Percentiles rank a stretch among this genome's conserved stretches.
Evolutionary conservation across 2,113 vertebrate genomes (phyloP).

Genomic region (Heterochromis multidens): DNA sequence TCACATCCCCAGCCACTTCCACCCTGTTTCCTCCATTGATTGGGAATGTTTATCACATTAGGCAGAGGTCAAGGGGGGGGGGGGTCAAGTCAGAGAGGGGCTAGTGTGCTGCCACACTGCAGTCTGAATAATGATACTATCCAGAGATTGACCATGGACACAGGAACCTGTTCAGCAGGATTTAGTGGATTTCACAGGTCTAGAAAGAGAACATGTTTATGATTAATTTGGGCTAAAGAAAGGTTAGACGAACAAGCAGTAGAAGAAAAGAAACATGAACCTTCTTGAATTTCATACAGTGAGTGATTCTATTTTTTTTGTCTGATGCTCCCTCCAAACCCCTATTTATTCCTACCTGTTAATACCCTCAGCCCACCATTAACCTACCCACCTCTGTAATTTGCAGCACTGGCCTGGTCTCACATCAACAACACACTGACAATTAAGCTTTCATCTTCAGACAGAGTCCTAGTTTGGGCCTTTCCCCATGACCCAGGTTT

Average conservation of each 20-base stretch:
- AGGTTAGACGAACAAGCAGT: background rate
- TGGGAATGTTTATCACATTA: constrained; percentile 73
- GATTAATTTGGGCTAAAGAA: constrained; percentile 6
- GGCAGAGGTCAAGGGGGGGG: constrained; percentile 63
- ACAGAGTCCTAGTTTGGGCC: constrained; percentile 41
- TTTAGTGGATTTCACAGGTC: constrained; percentile 16
- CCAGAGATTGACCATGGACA: constrained; percentile 55
- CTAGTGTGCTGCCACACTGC: constrained; percentile 35
- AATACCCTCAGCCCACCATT: background rate
- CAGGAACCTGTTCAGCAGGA: constrained; percentile 33
- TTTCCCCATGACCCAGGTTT: constrained; percentile 35
- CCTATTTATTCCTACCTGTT: background rate
- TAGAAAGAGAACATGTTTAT: background rate
- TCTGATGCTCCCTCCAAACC: background rate
- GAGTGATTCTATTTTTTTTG: background rate
- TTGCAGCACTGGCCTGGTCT: constrained; percentile 14
- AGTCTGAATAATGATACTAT: constrained; percentile 53
- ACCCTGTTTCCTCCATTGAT: constrained; percentile 72
- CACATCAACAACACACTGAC: constrained; percentile 32
- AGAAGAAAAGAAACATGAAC: background rate
- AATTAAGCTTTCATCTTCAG: constrained; percentile 57
- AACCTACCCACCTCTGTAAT: constrained; percentile 41
- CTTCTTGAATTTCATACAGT: background rate
- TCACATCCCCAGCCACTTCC: constrained; percentile 64
- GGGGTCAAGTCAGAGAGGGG: constrained; percentile 53